A percentile compares a stretch with the other conserved stretches of the same genome.
Conservation (phyloP, 2,888 invertebrate species). For the Eueremaeus valkanovi region DNA sequence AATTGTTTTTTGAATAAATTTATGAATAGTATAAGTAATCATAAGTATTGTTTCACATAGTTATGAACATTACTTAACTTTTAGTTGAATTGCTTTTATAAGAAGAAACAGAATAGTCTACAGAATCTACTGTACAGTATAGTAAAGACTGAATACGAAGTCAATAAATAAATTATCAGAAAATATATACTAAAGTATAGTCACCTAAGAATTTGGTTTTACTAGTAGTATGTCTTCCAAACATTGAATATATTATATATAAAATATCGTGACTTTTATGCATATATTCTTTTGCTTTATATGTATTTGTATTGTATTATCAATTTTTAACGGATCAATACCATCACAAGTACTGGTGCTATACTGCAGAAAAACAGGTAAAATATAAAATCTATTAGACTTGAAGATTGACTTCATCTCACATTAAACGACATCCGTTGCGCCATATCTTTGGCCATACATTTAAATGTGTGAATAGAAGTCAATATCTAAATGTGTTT, state of each 20-base stretch:
- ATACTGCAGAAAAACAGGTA: not conserved
- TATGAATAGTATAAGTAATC: not conserved
- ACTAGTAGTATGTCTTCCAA: not conserved
- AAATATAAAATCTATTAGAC: not conserved
- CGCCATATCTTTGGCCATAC: not conserved
- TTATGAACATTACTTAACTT: constrained; percentile 1
- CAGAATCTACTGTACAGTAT: no score
- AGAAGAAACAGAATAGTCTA: no score
- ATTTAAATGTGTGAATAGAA: not conserved
- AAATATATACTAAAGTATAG: not conserved
- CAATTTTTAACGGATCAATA: constrained; percentile 12
- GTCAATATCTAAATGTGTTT: not conserved
- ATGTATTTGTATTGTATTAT: constrained; percentile 15
- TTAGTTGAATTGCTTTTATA: not conserved
- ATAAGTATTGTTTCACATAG: not conserved
- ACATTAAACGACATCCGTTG: not conserved
- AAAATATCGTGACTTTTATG: constrained; percentile 27
- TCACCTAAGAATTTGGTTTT: not conserved
- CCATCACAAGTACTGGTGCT: not conserved
- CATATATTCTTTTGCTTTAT: constrained; percentile 16
- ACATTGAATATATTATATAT: constrained; percentile 23
- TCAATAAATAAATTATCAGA: constrained; percentile 11
- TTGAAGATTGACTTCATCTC: not conserved
- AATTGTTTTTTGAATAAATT: not conserved
- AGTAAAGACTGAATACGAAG: no score